Evolutionary conservation across 1,140 invertebrate genomes (phyloP).

Genomic region (Drosophila parvula): DNA sequence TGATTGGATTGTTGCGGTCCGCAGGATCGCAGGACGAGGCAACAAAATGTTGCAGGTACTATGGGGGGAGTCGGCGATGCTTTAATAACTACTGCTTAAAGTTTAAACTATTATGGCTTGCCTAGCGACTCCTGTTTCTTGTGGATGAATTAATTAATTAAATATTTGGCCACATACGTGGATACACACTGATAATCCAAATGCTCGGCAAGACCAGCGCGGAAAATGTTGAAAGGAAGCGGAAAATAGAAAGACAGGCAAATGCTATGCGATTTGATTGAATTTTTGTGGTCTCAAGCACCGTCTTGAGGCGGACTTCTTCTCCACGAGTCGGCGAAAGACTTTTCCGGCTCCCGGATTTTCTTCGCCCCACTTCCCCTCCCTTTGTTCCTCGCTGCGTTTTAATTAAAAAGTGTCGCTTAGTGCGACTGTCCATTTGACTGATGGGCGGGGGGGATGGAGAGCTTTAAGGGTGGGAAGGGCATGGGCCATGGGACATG

Average conservation of each 20-base stretch:
- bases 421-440: slow-evolving; percentile 77
- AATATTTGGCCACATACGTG: background rate
- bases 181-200: background rate
- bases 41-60: too few species aligned
- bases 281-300: slow-evolving; percentile 71
- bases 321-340: slow-evolving; percentile 17
- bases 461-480: too few species aligned
- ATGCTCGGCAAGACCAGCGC: too few species aligned
- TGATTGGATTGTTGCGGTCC: slow-evolving; percentile 42
- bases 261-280: slow-evolving; percentile 72
- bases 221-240: slow-evolving; percentile 5
- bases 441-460: slow-evolving; percentile 42
- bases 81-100: background rate
- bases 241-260: background rate
- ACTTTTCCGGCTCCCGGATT: slow-evolving; percentile 29
- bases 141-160: slow-evolving; percentile 7
- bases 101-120: background rate
- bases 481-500: background rate
- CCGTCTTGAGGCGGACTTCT: slow-evolving; percentile 6
- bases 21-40: background rate
- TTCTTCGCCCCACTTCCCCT: too few species aligned
- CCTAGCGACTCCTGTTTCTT: background rate
- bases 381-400: slow-evolving; percentile 44
- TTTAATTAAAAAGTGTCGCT: slow-evolving; percentile 83
- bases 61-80: background rate